Evolutionary conservation across 1,140 invertebrate genomes (phyloP), one percentile per base, ranked within the genome.

Genomic region (Sarcophaga peregrina): DNA sequence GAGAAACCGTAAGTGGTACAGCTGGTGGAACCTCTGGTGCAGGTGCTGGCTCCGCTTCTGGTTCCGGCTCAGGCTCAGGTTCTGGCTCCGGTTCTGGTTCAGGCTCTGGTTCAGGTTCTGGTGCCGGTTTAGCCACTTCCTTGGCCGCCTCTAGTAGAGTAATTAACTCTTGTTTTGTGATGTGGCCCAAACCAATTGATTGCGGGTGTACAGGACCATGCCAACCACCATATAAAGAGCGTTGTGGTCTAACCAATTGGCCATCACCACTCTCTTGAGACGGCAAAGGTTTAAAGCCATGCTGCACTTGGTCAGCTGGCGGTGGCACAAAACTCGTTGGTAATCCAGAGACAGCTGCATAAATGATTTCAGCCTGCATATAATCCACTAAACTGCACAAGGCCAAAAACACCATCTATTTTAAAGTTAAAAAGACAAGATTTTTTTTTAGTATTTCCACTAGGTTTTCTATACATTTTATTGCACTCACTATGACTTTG

Each of bases 1-100:
- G 74, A 6, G 88, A 89, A 6, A 89, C 88, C 11, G 88, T 89
- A 5, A 89, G 76, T 5, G 88, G 88, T 0, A 88, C 87, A n/a
- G 86, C 86, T 3, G 88, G 83, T 17, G 87, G 85, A 11, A 83
- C 83, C 75, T 78, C 85, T 13, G 87, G 87, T 8, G 52, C 62
- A 1, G 62, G 62, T 68, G 17, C 62, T 8, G 84, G 85, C 20
- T 84, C 85, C 37, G 45, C 90, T 89, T 87, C 83, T 87, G 91
- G 85, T 84, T 86, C 83, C 8, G 86, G 84, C 84, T 87, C 85
- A n/a, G 87, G 87, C 83, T 90, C 86, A 10, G 90, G 83, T 82
- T 90, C 87, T 1, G 91, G 85, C 3, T 85, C 87, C 3, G 87
- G 85, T 62, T 86, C n/a, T 68, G 84, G 83, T 75, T 83, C 85